Evolutionary conservation across 1,140 invertebrate species (phyloP), one percentile per base, ranked within the genome.

Genomic region (Amphibalanus amphitrite): DNA sequence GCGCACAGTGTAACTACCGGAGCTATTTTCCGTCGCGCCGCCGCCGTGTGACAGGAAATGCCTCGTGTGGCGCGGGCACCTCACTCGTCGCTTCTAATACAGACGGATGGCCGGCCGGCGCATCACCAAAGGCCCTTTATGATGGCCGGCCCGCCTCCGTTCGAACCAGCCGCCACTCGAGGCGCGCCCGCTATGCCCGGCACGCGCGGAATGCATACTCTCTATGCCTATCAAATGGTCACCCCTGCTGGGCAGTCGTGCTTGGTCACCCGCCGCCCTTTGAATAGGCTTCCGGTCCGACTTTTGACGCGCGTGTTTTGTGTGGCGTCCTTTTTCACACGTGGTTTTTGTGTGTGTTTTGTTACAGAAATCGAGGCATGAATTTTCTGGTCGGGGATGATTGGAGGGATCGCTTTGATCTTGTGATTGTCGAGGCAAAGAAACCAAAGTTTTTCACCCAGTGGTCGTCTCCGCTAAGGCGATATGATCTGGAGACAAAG

Each of bases 381-480:
- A 87, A 85, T 72, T 90, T 89, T 79, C 82, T 98, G 75, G 86
- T 95, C 13, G 96, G 95, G 0, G 77, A 86, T 26, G 86, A 96
- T 74, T 98, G 96, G 96, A 85, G 86, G 73, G 85, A 92, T 25
- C 89, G 88, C 76, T 98, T 98, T 82, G 93, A 98, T 81, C 89
- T 98, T 15, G 87, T 97, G 30, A 92, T 98, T 73, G 93, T 95
- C 10, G 91, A 92, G 79, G 95, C 95, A 0, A 87, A 93, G 75
- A 98, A 98, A 79, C 96, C 96, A 0, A 89, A 88, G 75, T 98
- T 98, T 81, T 98, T 98, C 82, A 94, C 89, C n/a, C 92, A 91
- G 76, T 87, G 88, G 79, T 89, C 89, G 47, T 86, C 92, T 69
- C 95, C 95, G 0, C 90, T 98, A 73, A 83, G 95, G 76, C 84